Base-by-base conservation (phyloP, 2,888 invertebrate genomes). In the Agonum fuliginosum region DNA sequence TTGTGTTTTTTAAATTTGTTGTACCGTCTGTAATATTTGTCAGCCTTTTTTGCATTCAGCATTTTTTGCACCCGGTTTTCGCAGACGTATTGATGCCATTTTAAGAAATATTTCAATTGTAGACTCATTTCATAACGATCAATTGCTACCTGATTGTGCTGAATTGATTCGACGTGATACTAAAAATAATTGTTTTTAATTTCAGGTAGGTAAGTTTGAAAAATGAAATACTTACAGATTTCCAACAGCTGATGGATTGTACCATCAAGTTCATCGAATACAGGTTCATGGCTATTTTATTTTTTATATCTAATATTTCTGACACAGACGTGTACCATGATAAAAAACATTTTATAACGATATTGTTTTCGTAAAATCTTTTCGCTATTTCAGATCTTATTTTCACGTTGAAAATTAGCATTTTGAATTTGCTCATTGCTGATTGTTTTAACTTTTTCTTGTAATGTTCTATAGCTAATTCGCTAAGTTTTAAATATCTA, bases 111-210 rank as follows among this genome's bases (percentile, higher is more conserved):
- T 75, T 82, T 85, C 27, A 80, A 82, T 79, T 83, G 81, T 10
- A 86, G 77, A 73, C 80, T 80, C 75, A 93, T 87, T 79, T 93
- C 93, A 81, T 91, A 90, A 85, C 92, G 92, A 84, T 95, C 94
- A 74, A 90, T 89, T 1, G 95, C 94, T 0, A 93, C 93, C 87
- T 93, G 92, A 82, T 88, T 87, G 83, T 91, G 91, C 80, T 90
- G 86, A 41, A 87, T 85, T 76, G 86, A 87, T 48, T 87, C 86
- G 71, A 86, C 82, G 74, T 88, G 86, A 78, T 87, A 85, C 90
- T 91, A 82, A 78, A 87, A 87, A 46, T 34, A 10, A 51, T 17
- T 5, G 3, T 46, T 41, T 20, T 41, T 69, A 10, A 67, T 67
- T 67, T 12, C 37, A 20, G 37, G 24, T 67, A 62, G 30, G 30